Evolutionary conservation across 2,888 invertebrate species (phyloP), one percentile per base, ranked within the genome.

Genomic region (Calliscelio sp.): DNA sequence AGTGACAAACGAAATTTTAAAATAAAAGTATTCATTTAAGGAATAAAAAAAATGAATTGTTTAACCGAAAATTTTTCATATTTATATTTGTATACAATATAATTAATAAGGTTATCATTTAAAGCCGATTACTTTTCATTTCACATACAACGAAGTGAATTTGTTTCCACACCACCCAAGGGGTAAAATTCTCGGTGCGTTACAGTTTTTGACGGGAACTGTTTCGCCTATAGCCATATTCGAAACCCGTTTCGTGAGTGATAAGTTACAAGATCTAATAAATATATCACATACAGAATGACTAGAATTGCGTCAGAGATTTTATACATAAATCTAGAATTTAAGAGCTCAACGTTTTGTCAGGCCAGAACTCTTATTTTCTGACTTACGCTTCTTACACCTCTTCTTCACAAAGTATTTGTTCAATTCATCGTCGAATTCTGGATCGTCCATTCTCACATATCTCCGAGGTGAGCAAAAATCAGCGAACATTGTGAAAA

Each of bases 401-500:
- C 28, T 63, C 22, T 53, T 53, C 6, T 28, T 61, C 1, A 18
- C 41, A 0, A 1, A 63, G 46, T n/a, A 65, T 22, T 55, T 41
- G 14, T 75, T 44, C 4, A 65, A 16, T 16, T 75, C 44, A 0
- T 55, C 32, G 0, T 75, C 65, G 16, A 18, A 65, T 5, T 11
- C 28, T 10, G 77, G 66, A 38, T 66, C 55, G 10, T 66, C 18
- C 78, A 78, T 78, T 28, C 18, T 3, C 0, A 61, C 16, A 16
- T 78, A 78, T 0, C 24, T 28, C 2, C 24, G 18, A 0, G 59
- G 63, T 0, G 20, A 8, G 20, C 78, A 78, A 0, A 61, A 2
- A 0, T 20, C 3, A 1, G 2, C 0, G 16, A 68, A 78, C 1
- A 8, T 93, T 87, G 95, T 94, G 93, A 95, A 98, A 94, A 99